phyloP scores from a whole-genome alignment of 2,888 invertebrate species.

The Antheraea yamamai region DNA sequence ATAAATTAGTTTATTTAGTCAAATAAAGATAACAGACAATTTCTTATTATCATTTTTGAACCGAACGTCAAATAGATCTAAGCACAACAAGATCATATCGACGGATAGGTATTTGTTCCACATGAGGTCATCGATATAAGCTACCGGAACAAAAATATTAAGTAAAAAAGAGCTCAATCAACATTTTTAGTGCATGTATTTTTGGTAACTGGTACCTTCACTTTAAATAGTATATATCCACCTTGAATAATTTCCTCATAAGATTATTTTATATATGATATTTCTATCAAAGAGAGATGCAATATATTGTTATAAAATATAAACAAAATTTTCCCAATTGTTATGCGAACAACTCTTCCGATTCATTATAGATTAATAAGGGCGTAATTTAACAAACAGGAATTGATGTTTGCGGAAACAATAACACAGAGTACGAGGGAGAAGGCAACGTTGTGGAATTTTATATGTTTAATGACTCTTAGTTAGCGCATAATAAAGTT shows the following conservation, averaged over 20 bases:
- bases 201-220: no score
- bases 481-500: not conserved
- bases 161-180: no score
- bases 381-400: conserved; percentile 5
- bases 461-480: not conserved
- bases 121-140: no score
- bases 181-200: no score
- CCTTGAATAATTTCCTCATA: not conserved
- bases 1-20: not conserved
- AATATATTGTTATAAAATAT: not conserved
- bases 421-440: not conserved
- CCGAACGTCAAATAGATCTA: no score
- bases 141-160: no score
- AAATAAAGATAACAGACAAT: not conserved
- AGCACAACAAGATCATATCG: no score
- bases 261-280: not conserved
- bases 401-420: not conserved
- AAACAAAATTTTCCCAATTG: not conserved
- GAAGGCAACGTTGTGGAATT: not conserved
- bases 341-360: not conserved
- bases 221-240: no score
- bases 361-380: not conserved
- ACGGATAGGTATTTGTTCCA: no score
- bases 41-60: no score
- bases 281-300: not conserved